Percentiles rank a stretch among this genome's conserved stretches.
These are phyloP conservation scores for Holocentrus rufus DNA, from an alignment of 2,797 vertebrate genomes.

Conservation along the genomic window DNA sequence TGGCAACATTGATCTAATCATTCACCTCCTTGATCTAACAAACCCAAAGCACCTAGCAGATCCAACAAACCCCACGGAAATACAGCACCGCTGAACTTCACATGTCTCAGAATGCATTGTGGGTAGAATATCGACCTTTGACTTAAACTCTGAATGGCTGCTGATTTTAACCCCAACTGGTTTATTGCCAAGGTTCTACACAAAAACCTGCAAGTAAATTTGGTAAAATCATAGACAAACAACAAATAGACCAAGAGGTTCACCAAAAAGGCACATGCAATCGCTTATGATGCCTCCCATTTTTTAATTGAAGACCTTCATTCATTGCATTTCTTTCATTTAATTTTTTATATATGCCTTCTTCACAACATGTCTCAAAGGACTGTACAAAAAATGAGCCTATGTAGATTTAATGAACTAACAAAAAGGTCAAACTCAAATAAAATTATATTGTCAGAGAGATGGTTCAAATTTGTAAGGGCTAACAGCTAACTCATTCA, in stretches of 20 bases:
- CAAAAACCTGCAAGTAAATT: neutral
- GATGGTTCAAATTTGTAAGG: neutral
- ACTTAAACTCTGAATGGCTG: conserved; percentile 31
- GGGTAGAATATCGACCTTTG: conserved; percentile 50
- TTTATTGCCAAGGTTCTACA: conserved; percentile 6
- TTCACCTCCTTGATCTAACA: conserved; percentile 65
- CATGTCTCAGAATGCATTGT: conserved; percentile 32
- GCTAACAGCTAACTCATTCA: neutral
- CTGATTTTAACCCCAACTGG: neutral
- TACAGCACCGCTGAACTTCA: conserved; percentile 63
- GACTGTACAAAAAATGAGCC: no score
- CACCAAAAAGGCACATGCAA: no score
- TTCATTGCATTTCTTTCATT: no score
- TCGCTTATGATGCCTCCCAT: neutral
- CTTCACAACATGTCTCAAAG: no score
- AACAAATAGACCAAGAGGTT: neutral
- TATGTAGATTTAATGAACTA: no score
- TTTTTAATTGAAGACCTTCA: neutral
- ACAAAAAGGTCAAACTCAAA: no score
- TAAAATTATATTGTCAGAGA: neutral
- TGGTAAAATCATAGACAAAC: neutral
- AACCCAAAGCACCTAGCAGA: conserved; percentile 40
- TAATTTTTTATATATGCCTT: no score
- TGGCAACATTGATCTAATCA: conserved; percentile 59
- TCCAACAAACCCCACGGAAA: conserved; percentile 58